Percentiles rank a stretch among this genome's conserved stretches.
Evolutionary conservation across 2,888 invertebrate genomes (phyloP).

Genomic region (Electrophaes corylata): DNA sequence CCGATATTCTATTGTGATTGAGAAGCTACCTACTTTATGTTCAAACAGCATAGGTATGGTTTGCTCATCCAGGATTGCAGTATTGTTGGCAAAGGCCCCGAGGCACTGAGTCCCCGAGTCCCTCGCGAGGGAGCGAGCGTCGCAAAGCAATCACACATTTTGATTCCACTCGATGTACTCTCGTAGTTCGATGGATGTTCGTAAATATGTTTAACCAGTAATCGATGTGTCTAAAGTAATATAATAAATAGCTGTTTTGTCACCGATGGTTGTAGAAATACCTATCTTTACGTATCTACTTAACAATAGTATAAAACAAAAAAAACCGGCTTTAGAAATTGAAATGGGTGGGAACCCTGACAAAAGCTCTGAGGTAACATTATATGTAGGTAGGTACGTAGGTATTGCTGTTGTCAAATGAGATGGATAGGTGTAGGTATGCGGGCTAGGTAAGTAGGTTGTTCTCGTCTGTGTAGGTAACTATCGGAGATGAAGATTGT

Average conservation of each 20-base stretch:
- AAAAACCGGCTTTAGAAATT: no score
- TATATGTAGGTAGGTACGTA: no score
- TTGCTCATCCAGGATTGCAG: neutral
- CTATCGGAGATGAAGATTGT: no score
- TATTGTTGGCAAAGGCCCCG: neutral
- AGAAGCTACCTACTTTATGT: neutral
- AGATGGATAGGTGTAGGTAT: no score
- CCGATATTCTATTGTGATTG: neutral
- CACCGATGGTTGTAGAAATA: slow-evolving; percentile 8
- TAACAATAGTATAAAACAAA: no score
- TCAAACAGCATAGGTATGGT: neutral
- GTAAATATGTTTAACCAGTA: slow-evolving; percentile 11
- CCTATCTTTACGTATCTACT: no score
- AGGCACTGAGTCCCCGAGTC: neutral
- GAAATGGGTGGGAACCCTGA: no score
- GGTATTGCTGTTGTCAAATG: no score
- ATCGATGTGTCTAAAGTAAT: slow-evolving; percentile 27
- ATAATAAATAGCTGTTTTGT: slow-evolving; percentile 32
- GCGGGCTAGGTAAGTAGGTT: no score
- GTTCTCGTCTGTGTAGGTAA: no score
- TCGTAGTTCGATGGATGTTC: slow-evolving; percentile 15
- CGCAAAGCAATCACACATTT: slow-evolving; percentile 9
- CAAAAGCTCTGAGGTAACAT: no score
- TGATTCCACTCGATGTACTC: slow-evolving; percentile 27
- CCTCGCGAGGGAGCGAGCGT: slow-evolving; percentile 11